Evolutionary conservation across 2,888 invertebrate species (phyloP).

Genomic region (Chrysotoxum bicinctum): DNA sequence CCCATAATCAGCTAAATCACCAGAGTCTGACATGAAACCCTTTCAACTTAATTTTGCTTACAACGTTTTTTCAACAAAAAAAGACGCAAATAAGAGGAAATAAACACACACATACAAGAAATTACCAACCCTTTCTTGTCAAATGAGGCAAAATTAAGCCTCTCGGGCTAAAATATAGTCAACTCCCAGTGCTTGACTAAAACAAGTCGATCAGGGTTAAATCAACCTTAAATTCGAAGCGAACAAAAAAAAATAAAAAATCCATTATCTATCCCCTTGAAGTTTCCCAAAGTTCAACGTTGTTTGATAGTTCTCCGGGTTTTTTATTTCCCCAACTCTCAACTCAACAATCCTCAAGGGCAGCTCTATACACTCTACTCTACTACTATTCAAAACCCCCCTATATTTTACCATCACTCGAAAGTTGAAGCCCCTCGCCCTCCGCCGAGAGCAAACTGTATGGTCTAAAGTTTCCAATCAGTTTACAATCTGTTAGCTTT

Average conservation of each 20-base stretch:
- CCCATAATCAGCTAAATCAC: slow-evolving; percentile 26
- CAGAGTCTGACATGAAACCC: slow-evolving; percentile 9
- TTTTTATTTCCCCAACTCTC: slow-evolving; percentile 6
- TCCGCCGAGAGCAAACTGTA: slow-evolving; percentile 23
- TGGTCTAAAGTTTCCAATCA: slow-evolving; percentile 64
- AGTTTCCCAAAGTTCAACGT: slow-evolving; percentile 60
- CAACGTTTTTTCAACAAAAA: not conserved
- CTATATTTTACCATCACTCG: slow-evolving; percentile 1
- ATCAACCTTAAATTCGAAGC: slow-evolving; percentile 56
- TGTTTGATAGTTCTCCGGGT: slow-evolving; percentile 17
- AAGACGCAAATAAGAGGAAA: not conserved
- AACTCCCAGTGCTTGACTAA: slow-evolving; percentile 28
- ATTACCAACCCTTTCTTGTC: slow-evolving; percentile 17
- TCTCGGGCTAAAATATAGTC: slow-evolving; percentile 31
- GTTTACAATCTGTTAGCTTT: slow-evolving; percentile 70
- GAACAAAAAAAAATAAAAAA: slow-evolving; percentile 34
- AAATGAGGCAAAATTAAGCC: slow-evolving; percentile 56
- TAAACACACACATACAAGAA: not conserved
- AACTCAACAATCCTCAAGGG: slow-evolving; percentile 27
- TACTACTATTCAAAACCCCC: slow-evolving; percentile 15
- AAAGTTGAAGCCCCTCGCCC: not conserved
- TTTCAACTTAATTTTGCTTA: slow-evolving; percentile 9
- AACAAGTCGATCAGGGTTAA: slow-evolving; percentile 62
- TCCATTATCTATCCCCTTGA: slow-evolving; percentile 63
- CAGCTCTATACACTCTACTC: slow-evolving; percentile 9